Base-by-base conservation (phyloP, 2,113 vertebrate genomes). In the Rissa tridactyla region DNA sequence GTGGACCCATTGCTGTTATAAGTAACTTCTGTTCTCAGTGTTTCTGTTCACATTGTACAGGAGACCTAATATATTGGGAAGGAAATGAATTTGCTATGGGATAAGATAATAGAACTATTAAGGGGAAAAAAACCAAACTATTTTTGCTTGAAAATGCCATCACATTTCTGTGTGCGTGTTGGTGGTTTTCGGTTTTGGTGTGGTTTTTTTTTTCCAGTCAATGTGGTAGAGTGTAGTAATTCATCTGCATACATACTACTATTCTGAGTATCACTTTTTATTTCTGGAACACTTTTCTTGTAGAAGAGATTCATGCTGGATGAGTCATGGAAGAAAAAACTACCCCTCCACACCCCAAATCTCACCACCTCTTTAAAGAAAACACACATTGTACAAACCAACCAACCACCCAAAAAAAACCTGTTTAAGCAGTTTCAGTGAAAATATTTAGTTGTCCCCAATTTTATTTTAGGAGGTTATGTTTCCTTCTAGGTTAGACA, bases 241-340 rank as follows among this genome's bases (percentile, higher is more conserved):
- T 93, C 81, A 64, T 95, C 75, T 91, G 69, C 82, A 86, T 91
- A 64, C 18, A 60, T 90, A 66, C 66, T 95, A 94, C 75, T 96
- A 91, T 95, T 92, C 72, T 94, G 89, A 96, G 77, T 96, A 93
- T 95, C 88, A 93, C 71, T 95, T 96, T 96, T 96, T 97, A 95
- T 95, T 97, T 95, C 75, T 93, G 85, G 86, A 96, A 94, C 68
- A 60, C 54, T 96, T 95, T 95, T 93, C 77, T 95, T 93, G 72
- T 93, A 86, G 84, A 91, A 94, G 75, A 96, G 58, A 95, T 93
- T 96, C 64, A 76, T 91, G 46, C 57, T 83, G 55, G 29, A 92
- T 97, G 96, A 97, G 77, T 97, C 92, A 97, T 78, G 34, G 86
- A 92, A 92, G 78, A 90, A 96, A 94, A 89, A 89, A 79, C 83